phyloP scores from a whole-genome alignment of 2,888 invertebrate species.

The Ptilodon capucinus region DNA sequence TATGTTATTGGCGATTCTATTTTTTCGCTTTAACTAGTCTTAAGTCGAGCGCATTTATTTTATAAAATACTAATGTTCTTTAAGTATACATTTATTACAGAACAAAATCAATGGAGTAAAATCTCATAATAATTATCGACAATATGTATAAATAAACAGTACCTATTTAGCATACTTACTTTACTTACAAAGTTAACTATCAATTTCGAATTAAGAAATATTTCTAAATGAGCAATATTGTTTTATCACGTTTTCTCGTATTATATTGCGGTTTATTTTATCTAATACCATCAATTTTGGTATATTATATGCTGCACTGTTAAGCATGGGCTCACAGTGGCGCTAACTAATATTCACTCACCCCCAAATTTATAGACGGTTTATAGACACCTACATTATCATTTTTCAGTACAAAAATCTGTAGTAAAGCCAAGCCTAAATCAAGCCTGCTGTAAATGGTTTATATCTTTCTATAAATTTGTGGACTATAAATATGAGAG shows the following conservation, averaged over 20 bases:
- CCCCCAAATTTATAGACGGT: too few relatives aligned
- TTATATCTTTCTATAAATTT: too few relatives aligned
- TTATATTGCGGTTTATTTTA: neutral
- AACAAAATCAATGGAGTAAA: slow-evolving; percentile 12
- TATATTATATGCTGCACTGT: neutral
- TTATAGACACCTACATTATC: too few relatives aligned
- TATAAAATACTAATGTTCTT: slow-evolving; percentile 15
- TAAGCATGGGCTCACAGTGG: too few relatives aligned
- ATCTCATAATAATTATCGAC: slow-evolving; percentile 34
- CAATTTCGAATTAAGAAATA: neutral
- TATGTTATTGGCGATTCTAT: slow-evolving; percentile 35
- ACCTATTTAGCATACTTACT: slow-evolving; percentile 13
- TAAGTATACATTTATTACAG: slow-evolving; percentile 16
- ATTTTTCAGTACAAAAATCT: too few relatives aligned
- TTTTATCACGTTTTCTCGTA: neutral
- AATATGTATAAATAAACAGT: slow-evolving; percentile 31
- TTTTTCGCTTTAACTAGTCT: slow-evolving; percentile 55
- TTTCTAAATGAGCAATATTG: neutral
- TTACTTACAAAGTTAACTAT: slow-evolving; percentile 1
- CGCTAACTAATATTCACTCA: too few relatives aligned
- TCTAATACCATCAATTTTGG: neutral
- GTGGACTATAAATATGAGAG: too few relatives aligned
- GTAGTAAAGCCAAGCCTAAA: too few relatives aligned
- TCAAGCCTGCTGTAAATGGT: too few relatives aligned
- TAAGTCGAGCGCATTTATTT: slow-evolving; percentile 58